Conservation (phyloP, 2,113 vertebrate genomes). For the Willisornis vidua region DNA sequence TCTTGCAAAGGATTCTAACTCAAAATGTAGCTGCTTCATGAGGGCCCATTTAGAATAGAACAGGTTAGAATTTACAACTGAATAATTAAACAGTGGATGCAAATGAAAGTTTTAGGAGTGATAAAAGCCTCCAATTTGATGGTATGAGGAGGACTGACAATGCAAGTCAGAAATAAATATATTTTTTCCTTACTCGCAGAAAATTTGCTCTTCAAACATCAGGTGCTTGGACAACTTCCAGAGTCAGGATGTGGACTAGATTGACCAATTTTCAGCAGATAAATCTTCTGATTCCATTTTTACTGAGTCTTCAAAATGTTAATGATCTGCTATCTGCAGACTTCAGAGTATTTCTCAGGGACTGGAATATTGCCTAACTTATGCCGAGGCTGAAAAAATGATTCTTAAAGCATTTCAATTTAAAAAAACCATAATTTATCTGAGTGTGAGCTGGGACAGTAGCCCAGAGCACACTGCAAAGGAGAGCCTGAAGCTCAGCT, state of each 20-base stretch:
- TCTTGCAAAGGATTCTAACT: neutral
- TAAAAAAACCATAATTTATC: conserved; percentile 2
- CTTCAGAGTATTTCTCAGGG: neutral
- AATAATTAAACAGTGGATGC: neutral
- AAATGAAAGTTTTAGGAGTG: neutral
- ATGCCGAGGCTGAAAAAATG: neutral
- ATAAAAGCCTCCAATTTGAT: neutral
- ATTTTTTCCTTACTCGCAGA: conserved; percentile 25
- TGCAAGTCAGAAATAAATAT: neutral
- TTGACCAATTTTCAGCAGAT: conserved; percentile 43
- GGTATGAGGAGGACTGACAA: neutral
- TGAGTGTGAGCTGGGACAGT: neutral
- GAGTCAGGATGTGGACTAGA: conserved; percentile 14
- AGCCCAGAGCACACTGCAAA: neutral
- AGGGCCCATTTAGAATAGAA: neutral
- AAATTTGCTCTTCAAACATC: conserved; percentile 42
- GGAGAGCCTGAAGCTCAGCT: neutral
- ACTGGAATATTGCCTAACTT: conserved; percentile 32
- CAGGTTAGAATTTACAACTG: neutral
- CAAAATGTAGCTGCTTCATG: neutral
- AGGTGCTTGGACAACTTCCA: conserved; percentile 52
- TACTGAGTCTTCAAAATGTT: conserved; percentile 51
- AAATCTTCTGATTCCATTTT: conserved; percentile 30
- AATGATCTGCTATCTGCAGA: conserved; percentile 45
- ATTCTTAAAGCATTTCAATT: conserved; percentile 24